Evolutionary conservation across 1,140 invertebrate genomes (phyloP), one percentile per base, ranked within the genome.

Genomic region (Drosophila insularis): DNA sequence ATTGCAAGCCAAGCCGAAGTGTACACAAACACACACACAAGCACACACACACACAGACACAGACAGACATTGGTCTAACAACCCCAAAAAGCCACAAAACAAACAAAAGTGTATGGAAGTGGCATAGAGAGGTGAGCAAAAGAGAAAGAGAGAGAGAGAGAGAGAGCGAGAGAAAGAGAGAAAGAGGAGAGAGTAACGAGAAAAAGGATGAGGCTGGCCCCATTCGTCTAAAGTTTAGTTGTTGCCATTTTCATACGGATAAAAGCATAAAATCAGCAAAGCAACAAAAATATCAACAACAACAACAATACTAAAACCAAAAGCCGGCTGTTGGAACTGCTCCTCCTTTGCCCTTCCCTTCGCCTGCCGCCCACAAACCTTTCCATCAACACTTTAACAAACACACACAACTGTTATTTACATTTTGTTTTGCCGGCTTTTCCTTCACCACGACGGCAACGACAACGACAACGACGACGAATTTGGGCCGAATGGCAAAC

Each of bases 371-470:
- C 43, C 10, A 27, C 27, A 27, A 50, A 19, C 8, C 43, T 21
- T 50, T n/a, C 43, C 17, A 50, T 50, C 43, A 50, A 58, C 55
- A 31, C 21, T 21, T 55, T 55, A 31, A 27, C 64, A 39, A 35
- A 55, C 17, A 50, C 31, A 62, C 40, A 54, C 64, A 35, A 63
- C 56, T 78, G 80, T 81, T 86, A 86, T 86, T 86, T 86, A 86
- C 82, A 86, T 82, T 86, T 86, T 86, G 82, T 86, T 86, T 82
- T 86, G 82, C 82, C 82, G 82, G 82, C 82, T 87, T 86, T 87
- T 87, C 84, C 56, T 17, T 21, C 2, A 50, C 43, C 43, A 23
- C 70, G 39, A 60, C 40, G 19, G 19, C 40, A 4, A 43, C n/a
- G 40, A 43, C 32, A 35, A 60, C 35, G 19, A 21, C 43, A 13